Conservation (phyloP, 2,113 vertebrate genomes). For the Phalacrocorax pelagicus region DNA sequence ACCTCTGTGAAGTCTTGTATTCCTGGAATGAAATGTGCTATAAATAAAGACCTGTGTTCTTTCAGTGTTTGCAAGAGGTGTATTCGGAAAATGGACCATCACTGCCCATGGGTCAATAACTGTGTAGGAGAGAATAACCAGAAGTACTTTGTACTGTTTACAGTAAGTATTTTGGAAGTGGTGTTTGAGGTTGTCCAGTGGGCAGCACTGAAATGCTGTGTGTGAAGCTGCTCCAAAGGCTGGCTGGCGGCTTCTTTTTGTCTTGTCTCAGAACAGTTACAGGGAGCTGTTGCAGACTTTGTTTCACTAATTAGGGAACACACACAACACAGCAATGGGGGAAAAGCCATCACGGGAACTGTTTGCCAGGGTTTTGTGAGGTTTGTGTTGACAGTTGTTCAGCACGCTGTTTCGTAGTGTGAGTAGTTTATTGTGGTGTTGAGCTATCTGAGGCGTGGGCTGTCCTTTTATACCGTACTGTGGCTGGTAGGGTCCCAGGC, state of each 20-base stretch:
- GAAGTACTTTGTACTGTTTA: slow-evolving; percentile 99
- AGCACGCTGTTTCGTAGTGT: rapidly evolving
- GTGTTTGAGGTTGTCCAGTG: not conserved
- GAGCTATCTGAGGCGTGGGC: not conserved
- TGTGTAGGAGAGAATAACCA: slow-evolving; percentile 99
- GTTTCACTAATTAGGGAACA: not conserved
- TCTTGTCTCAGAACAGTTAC: not conserved
- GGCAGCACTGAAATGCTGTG: not conserved
- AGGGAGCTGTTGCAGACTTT: not conserved
- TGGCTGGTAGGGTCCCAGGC: not conserved
- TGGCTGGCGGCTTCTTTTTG: not conserved
- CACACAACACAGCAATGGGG: not conserved
- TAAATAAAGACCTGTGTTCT: slow-evolving; percentile 1
- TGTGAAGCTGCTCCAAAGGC: not conserved
- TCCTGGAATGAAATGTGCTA: not conserved
- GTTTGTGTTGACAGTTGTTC: not conserved
- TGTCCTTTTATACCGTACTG: not conserved
- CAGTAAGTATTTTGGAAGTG: slow-evolving; percentile 81
- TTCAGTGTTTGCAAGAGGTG: slow-evolving; percentile 96
- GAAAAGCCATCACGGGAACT: not conserved
- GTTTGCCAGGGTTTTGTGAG: not conserved
- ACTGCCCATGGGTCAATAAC: slow-evolving; percentile 99
- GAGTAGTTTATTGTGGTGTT: not conserved
- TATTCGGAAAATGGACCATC: slow-evolving; percentile 99
- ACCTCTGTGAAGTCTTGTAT: not conserved